Evolutionary conservation across 2,888 invertebrate species (phyloP).

Genomic region (Cheilosia pagana): DNA sequence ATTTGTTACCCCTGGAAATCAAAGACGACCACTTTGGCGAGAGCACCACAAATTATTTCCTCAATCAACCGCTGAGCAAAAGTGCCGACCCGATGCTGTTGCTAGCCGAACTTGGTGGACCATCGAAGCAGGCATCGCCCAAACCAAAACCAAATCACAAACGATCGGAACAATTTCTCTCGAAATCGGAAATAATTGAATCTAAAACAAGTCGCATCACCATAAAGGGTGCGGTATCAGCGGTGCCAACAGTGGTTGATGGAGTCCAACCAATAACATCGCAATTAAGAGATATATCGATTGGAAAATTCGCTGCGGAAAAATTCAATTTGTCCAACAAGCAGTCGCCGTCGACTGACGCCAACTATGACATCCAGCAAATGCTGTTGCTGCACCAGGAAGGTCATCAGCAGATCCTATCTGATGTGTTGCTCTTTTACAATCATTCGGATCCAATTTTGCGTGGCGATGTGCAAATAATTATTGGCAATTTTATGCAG

Average conservation of each 20-base stretch:
- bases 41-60: conserved; percentile 80
- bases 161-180: conserved; percentile 76
- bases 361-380: conserved; percentile 35
- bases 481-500: conserved; percentile 82
- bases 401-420: conserved; percentile 76
- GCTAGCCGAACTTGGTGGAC: conserved; percentile 44
- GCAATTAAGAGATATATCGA: conserved; percentile 71
- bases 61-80: conserved; percentile 79
- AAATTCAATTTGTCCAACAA: conserved; percentile 76
- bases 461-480: conserved; percentile 82
- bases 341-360: conserved; percentile 18
- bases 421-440: conserved; percentile 82
- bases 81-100: conserved; percentile 81
- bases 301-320: conserved; percentile 76
- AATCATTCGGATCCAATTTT: conserved; percentile 83
- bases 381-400: conserved; percentile 7
- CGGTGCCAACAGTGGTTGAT: conserved; percentile 78
- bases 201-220: conserved; percentile 69
- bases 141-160: conserved; percentile 66
- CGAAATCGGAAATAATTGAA: conserved; percentile 82
- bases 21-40: conserved; percentile 88
- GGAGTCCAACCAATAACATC: conserved; percentile 61
- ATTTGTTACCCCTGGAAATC: conserved; percentile 84
- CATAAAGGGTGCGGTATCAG: conserved; percentile 64
- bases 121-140: conserved; percentile 46